Evolutionary conservation across 2,113 vertebrate species (phyloP), one percentile per base, ranked within the genome.

Genomic region (Neoarius graeffei): DNA sequence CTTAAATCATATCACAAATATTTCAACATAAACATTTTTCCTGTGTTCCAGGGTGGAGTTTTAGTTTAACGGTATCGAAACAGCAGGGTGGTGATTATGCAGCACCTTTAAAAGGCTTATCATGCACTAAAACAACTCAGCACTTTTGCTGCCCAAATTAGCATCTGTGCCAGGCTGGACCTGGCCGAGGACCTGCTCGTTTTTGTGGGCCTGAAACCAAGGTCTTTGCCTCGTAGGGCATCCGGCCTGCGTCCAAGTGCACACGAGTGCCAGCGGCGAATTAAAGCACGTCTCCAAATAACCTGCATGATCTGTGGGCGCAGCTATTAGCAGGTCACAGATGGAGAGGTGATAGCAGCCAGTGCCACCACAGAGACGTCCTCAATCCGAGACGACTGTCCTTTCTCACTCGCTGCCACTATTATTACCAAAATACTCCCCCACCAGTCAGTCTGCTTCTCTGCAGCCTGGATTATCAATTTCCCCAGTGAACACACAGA

Each of bases 221-320:
- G 25, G 67, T 54, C 62, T 71, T 66, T 80, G 69, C 82, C 56
- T 48, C 3, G 35, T 52, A 13, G 76, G 56, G 62, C 62, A 42
- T 69, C 66, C 54, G 76, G 86, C 59, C 15, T 10, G 27, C 66
- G 71, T 87, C 80, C 79, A 60, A 73, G 35, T 57, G 15, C 66
- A 62, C 80, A 14, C 64, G 23, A 73, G 15, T 74, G 66, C 80
- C 35, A 52, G 57, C 20, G 42, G 69, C 27, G 19, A 87, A 87
- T 74, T 64, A 83, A 87, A 64, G 25, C 56, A 9, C 11, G 67
- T 52, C 69, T 83, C 67, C n/a, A 54, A 87, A 76, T 76, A 83
- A 62, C 67, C 42, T 15, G 69, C 42, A 8, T 15, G 15, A 50
- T 69, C 64, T 20, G 20, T 5, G 27, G 76, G 57, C 11, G 19